Evolutionary conservation across 92 coral and sea anemone genomes (phyloP), one percentile per base, ranked within the genome.

Genomic region (Blastomussa wellsi): DNA sequence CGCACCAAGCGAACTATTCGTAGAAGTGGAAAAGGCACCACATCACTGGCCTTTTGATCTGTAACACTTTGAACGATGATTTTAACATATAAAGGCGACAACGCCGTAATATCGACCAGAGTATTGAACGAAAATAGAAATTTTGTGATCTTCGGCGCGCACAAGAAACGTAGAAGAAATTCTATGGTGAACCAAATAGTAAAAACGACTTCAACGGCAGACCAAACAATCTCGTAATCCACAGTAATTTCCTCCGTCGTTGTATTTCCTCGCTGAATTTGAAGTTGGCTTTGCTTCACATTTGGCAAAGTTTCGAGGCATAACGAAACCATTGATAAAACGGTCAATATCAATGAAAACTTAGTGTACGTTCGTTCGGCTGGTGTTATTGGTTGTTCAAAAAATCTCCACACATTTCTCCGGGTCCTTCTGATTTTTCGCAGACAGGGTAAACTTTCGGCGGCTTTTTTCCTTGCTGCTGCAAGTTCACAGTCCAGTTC

Each of bases 161-260:
- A 87, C 32, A 88, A 62, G 19, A 91, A 77, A 0, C 98, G 90
- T 9, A 92, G 88, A 1, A 93, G 33, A 64, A 86, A 93, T 73
- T 95, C 98, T 17, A 93, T 84, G 5, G 94, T 79, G 82, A 95
- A 95, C 98, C 98, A 95, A 62, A 90, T 90, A 4, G 96, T 93
- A 33, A 93, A 89, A 31, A 95, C 89, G 26, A 90, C 80, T 29
- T 95, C 98, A 14, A 89, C 62, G 20, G 91, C 84, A 49, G 89
- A 91, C 96, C 96, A 93, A 36, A 93, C 72, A 31, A 77, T 81
- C 3, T 44, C 88, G 37, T 76, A 82, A 47, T 84, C 82, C 74
- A 87, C 78, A 3, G 79, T 72, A 44, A 64, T 59, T 41, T 48
- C 78, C 31, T 59, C 79, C 66, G 86, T 33, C 47, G 91, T 86